phyloP scores from a whole-genome alignment of 35 echinoderm and acorn worm species.

The Lytechinus pictus region DNA sequence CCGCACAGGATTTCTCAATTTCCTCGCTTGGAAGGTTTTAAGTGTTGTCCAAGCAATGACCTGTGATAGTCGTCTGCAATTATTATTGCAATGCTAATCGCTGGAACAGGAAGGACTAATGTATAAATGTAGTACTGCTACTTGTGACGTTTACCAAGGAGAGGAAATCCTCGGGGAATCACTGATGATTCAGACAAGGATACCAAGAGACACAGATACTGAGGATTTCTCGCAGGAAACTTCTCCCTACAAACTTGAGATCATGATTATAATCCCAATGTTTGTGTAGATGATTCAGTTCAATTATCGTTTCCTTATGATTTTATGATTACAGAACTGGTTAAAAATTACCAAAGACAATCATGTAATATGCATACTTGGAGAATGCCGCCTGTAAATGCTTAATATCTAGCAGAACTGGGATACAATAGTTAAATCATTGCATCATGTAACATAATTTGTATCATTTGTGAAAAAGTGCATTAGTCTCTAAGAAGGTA shows the following conservation, averaged over 20 bases:
- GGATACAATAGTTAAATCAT: too few species aligned
- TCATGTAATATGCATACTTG: too few species aligned
- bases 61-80: too few species aligned
- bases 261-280: background rate
- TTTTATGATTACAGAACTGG: background rate
- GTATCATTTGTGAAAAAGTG: too few species aligned
- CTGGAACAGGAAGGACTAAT: background rate
- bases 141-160: background rate
- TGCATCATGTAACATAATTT: too few species aligned
- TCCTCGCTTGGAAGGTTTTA: too few species aligned
- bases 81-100: too few species aligned
- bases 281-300: background rate
- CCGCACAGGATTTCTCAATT: too few species aligned
- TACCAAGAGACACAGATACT: background rate
- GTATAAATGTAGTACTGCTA: background rate
- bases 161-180: background rate
- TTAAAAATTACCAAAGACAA: background rate
- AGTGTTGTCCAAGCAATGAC: too few species aligned
- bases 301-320: background rate
- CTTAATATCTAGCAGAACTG: too few species aligned
- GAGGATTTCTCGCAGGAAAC: background rate
- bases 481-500: too few species aligned
- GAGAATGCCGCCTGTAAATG: too few species aligned
- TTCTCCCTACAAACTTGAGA: background rate
- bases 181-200: background rate